Evolutionary conservation across 1,140 invertebrate genomes (phyloP).

Genomic region (Phocides pigmalion): DNA sequence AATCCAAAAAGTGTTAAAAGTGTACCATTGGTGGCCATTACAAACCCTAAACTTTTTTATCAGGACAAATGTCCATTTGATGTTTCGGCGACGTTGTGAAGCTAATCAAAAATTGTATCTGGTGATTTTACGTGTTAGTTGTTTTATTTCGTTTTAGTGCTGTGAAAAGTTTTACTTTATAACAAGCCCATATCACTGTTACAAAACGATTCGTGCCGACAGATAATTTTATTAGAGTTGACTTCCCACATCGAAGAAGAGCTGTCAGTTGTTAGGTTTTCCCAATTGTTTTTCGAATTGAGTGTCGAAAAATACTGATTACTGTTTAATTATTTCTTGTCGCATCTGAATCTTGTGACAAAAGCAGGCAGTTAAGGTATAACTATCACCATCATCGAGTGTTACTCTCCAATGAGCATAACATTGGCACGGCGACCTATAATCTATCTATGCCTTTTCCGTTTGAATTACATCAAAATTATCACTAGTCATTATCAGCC

Average conservation of each 20-base stretch:
- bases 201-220: slow-evolving; percentile 67
- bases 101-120: slow-evolving; percentile 67
- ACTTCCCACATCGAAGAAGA: slow-evolving; percentile 70
- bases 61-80: slow-evolving; percentile 82
- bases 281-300: slow-evolving; percentile 50
- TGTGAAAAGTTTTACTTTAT: slow-evolving; percentile 47
- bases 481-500: slow-evolving; percentile 46
- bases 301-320: slow-evolving; percentile 48
- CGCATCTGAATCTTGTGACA: background rate
- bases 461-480: slow-evolving; percentile 54
- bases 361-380: slow-evolving; percentile 3
- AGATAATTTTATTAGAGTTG: slow-evolving; percentile 72
- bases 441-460: slow-evolving; percentile 59
- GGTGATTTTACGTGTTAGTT: slow-evolving; percentile 51
- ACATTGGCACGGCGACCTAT: slow-evolving; percentile 77
- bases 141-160: slow-evolving; percentile 49
- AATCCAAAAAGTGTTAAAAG: slow-evolving; percentile 71
- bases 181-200: slow-evolving; percentile 52
- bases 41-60: slow-evolving; percentile 83
- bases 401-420: slow-evolving; percentile 81
- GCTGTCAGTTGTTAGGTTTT: slow-evolving; percentile 78
- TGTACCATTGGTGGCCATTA: slow-evolving; percentile 83
- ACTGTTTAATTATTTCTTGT: slow-evolving; percentile 28
- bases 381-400: slow-evolving; percentile 41
- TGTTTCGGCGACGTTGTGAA: slow-evolving; percentile 82